Conservation (phyloP, 2,888 invertebrate genomes). For the Sminthurides aquaticus region DNA sequence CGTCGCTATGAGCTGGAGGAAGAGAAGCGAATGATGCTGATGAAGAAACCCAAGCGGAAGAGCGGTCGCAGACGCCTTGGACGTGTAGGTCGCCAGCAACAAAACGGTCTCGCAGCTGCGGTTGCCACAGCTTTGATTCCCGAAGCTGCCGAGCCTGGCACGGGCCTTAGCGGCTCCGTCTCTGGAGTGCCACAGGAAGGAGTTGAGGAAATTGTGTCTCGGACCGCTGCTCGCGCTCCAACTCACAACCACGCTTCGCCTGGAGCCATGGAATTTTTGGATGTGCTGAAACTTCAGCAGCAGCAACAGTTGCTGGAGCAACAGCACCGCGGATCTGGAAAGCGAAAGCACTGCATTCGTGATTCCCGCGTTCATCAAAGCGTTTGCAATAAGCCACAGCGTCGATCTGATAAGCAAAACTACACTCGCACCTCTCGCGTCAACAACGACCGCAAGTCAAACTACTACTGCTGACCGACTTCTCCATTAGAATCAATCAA, state of each 20-base stretch:
- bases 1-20: slow-evolving; percentile 16
- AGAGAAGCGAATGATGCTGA: slow-evolving; percentile 1
- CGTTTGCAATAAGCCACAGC: slow-evolving; percentile 16
- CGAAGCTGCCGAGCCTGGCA: neutral
- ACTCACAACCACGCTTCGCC: neutral
- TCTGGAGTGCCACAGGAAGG: neutral
- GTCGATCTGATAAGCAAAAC: slow-evolving; percentile 22
- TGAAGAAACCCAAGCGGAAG: slow-evolving; percentile 5
- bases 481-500: too few species aligned
- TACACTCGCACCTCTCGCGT: slow-evolving; percentile 23
- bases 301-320: neutral
- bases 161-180: neutral
- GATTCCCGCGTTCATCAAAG: slow-evolving; percentile 20
- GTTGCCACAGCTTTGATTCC: neutral
- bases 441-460: slow-evolving; percentile 22
- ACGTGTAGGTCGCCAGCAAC: slow-evolving; percentile 7
- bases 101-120: neutral
- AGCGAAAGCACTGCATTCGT: slow-evolving; percentile 19
- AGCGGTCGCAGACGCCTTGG: neutral
- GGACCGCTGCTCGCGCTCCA: neutral
- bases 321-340: neutral
- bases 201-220: neutral
- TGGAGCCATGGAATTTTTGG: slow-evolving; percentile 4
- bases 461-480: neutral
- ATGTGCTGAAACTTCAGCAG: slow-evolving; percentile 15